Percentiles rank a stretch among this genome's conserved stretches.
Conservation (phyloP, 2,797 vertebrate species). For the Dicrostonyx torquatus region DNA sequence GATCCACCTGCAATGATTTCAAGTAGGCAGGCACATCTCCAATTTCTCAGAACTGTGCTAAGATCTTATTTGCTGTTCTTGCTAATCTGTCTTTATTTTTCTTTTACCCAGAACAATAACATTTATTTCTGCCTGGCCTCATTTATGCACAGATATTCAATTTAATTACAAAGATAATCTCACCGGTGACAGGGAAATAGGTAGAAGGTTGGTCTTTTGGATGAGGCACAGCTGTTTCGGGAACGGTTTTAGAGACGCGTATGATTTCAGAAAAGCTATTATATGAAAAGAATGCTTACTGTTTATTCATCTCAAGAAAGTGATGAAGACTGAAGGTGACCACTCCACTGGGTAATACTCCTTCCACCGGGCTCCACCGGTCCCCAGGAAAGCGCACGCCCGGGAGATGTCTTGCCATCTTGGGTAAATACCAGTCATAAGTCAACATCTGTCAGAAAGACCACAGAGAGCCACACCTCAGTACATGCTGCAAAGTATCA, state of each 20-base stretch:
- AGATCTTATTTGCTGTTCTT: constrained; percentile 79
- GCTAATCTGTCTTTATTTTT: constrained; percentile 77
- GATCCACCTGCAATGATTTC: constrained; percentile 73
- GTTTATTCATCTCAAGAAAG: constrained; percentile 94
- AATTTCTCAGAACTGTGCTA: constrained; percentile 78
- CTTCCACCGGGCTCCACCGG: constrained; percentile 92
- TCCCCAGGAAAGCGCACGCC: constrained; percentile 92
- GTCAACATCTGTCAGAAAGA: constrained; percentile 95
- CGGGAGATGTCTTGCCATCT: constrained; percentile 92
- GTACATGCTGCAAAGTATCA: constrained; percentile 21
- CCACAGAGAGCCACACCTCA: constrained; percentile 13
- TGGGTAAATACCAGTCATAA: constrained; percentile 96
- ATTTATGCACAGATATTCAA: constrained; percentile 84
- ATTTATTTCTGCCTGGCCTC: constrained; percentile 82
- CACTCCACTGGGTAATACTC: constrained; percentile 85
- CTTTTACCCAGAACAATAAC: constrained; percentile 78
- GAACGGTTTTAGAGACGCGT: constrained; percentile 83
- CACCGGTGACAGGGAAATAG: constrained; percentile 79
- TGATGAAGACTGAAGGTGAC: constrained; percentile 93
- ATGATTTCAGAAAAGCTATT: constrained; percentile 84
- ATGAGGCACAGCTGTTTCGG: constrained; percentile 83
- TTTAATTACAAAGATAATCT: constrained; percentile 89
- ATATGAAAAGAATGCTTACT: constrained; percentile 90
- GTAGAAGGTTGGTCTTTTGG: constrained; percentile 86
- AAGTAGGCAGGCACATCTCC: constrained; percentile 72